phyloP scores from a whole-genome alignment of 2,113 vertebrate genomes.

The Grammomys surdaster region DNA sequence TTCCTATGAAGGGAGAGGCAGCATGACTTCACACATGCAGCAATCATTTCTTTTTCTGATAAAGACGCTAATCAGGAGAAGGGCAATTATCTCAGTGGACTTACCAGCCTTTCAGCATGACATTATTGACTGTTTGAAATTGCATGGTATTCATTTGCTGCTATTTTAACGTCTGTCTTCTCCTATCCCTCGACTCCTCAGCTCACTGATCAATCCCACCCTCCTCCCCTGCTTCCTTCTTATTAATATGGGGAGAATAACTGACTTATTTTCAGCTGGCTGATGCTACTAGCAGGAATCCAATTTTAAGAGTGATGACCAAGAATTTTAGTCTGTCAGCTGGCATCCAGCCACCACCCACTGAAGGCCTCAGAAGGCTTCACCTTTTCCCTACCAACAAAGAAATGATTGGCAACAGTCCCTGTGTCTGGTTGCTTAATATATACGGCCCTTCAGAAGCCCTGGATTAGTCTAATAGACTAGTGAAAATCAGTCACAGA shows the following conservation, averaged over 20 bases:
- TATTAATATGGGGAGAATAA: constrained; percentile 67
- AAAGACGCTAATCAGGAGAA: constrained; percentile 69
- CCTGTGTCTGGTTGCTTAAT: neutral
- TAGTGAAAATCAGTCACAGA: neutral
- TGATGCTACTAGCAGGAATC: neutral
- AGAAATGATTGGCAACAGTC: neutral
- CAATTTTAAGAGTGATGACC: neutral
- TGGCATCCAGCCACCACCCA: neutral
- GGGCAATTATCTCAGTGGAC: constrained; percentile 73
- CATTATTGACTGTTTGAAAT: constrained; percentile 73
- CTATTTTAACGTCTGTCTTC: constrained; percentile 74
- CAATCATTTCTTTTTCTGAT: constrained; percentile 67
- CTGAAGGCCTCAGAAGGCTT: constrained; percentile 55
- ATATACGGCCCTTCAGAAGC: neutral
- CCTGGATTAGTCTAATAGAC: neutral
- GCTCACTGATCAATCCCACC: neutral
- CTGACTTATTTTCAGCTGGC: constrained; percentile 58
- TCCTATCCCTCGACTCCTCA: constrained; percentile 5
- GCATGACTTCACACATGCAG: constrained; percentile 42
- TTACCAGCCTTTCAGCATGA: constrained; percentile 58
- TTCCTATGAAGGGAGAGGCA: constrained; percentile 22
- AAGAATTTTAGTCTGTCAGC: constrained; percentile 55
- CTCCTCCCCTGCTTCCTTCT: constrained; percentile 41
- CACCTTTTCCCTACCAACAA: constrained; percentile 42
- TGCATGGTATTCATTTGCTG: constrained; percentile 65